Evolutionary conservation across 2,113 vertebrate species (phyloP).

Genomic region (Syngnathoides biaculeatus): DNA sequence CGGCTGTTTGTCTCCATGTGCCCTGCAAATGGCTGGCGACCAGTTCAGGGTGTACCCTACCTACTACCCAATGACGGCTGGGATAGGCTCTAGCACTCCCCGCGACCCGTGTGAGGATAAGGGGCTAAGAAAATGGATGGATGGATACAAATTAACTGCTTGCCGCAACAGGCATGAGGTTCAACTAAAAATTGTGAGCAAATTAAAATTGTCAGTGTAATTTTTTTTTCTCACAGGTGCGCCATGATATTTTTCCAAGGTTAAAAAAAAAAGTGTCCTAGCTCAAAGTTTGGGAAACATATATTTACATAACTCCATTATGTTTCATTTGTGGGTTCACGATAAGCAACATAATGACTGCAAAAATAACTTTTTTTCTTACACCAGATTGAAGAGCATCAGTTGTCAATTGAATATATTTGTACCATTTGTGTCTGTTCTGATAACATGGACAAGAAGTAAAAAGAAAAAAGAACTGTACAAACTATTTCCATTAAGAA

Average conservation of each 20-base stretch:
- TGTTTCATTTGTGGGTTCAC: slow-evolving; percentile 90
- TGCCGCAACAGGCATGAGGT: no score
- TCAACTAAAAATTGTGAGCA: no score
- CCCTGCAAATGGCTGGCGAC: no score
- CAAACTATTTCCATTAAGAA: slow-evolving; percentile 88
- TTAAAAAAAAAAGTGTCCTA: not conserved
- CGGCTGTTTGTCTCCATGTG: no score
- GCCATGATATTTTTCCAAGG: not conserved
- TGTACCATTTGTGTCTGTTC: slow-evolving; percentile 83
- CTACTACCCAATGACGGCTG: no score
- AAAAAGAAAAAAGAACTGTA: slow-evolving; percentile 82
- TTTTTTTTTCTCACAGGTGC: no score
- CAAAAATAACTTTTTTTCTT: slow-evolving; percentile 72
- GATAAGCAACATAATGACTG: slow-evolving; percentile 80
- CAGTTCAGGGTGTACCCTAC: no score
- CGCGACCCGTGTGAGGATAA: no score
- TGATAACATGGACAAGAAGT: slow-evolving; percentile 80
- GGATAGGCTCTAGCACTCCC: no score
- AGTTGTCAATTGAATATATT: slow-evolving; percentile 74
- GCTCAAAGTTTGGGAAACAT: not conserved
- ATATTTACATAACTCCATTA: not conserved
- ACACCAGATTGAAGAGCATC: slow-evolving; percentile 70
- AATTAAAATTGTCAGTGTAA: no score
- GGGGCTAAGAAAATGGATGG: no score
- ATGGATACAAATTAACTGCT: no score